phyloP scores from a whole-genome alignment of 2,797 vertebrate genomes.

The Enteromius unitaeniatus region DNA sequence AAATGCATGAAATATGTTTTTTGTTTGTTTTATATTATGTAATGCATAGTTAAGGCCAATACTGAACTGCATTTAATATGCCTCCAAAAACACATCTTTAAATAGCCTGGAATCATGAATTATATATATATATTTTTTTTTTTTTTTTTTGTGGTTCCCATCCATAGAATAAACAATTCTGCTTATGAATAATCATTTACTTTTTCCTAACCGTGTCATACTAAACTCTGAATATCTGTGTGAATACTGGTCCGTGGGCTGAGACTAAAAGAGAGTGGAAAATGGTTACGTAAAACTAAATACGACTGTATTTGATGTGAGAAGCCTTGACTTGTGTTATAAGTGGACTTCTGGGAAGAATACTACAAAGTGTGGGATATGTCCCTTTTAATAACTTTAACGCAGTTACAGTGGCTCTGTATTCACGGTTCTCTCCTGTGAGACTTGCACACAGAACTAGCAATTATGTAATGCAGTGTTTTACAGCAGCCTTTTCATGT shows the following conservation, averaged over 20 bases:
- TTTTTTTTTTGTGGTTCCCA: not conserved
- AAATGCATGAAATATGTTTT: not conserved
- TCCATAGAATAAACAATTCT: not conserved
- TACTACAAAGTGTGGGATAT: conserved; percentile 1
- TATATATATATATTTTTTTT: no score
- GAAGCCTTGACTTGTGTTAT: conserved; percentile 19
- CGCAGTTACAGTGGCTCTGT: not conserved
- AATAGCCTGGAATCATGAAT: not conserved
- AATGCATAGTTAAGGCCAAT: not conserved
- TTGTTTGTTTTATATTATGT: not conserved
- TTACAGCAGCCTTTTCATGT: conserved; percentile 11
- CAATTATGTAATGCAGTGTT: conserved; percentile 2
- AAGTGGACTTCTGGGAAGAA: conserved; percentile 16
- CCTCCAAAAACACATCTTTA: not conserved
- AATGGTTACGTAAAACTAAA: not conserved
- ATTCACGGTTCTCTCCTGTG: conserved; percentile 9
- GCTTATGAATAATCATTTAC: not conserved
- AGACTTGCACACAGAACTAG: not conserved
- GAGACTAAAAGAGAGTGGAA: conserved; percentile 10
- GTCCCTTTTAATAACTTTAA: conserved; percentile 3
- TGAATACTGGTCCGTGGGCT: not conserved
- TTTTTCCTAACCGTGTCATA: not conserved
- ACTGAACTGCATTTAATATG: not conserved
- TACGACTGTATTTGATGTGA: not conserved
- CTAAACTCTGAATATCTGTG: conserved; percentile 1